A percentile compares a stretch with the other conserved stretches of the same genome.
Evolutionary conservation across 2,888 invertebrate genomes (phyloP).

Genomic region (Microctonus brassicae): DNA sequence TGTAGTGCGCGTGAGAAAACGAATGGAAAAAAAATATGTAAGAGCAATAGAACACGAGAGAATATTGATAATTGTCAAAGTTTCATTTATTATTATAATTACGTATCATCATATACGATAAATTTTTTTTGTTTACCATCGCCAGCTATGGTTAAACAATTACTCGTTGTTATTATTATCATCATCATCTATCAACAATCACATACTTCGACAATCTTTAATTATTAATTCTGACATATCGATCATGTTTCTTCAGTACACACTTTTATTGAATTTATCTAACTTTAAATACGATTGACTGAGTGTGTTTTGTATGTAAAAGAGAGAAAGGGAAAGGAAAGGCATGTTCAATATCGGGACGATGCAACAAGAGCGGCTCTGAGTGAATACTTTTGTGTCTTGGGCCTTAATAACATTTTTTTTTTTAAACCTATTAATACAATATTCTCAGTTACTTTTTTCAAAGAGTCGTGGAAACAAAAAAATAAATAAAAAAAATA

Average conservation of each 20-base stretch:
- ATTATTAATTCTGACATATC: slow-evolving; percentile 21
- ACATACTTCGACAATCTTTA: slow-evolving; percentile 10
- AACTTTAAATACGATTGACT: background rate
- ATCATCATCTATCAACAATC: slow-evolving; percentile 3
- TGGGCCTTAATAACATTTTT: background rate
- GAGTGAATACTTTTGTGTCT: background rate
- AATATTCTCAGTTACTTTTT: background rate
- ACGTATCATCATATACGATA: slow-evolving; percentile 10
- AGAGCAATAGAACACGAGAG: no score
- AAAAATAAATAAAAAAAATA: slow-evolving; percentile 12
- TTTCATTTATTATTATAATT: slow-evolving; percentile 12
- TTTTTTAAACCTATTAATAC: background rate
- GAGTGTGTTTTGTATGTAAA: background rate
- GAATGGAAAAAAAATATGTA: background rate
- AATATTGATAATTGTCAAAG: slow-evolving; percentile 4
- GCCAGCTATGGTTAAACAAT: background rate
- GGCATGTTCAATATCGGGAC: slow-evolving; percentile 28
- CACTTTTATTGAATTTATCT: slow-evolving; percentile 1
- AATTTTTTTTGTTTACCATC: slow-evolving; percentile 16
- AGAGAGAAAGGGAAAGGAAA: background rate
- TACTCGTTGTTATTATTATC: background rate
- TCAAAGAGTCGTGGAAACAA: slow-evolving; percentile 8
- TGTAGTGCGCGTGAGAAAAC: background rate
- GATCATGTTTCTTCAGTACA: slow-evolving; percentile 11
- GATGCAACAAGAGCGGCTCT: slow-evolving; percentile 29